A percentile compares a stretch with the other conserved stretches of the same genome.
phyloP scores from a whole-genome alignment of 2,888 invertebrate genomes.

The Limnephilus auricula region DNA sequence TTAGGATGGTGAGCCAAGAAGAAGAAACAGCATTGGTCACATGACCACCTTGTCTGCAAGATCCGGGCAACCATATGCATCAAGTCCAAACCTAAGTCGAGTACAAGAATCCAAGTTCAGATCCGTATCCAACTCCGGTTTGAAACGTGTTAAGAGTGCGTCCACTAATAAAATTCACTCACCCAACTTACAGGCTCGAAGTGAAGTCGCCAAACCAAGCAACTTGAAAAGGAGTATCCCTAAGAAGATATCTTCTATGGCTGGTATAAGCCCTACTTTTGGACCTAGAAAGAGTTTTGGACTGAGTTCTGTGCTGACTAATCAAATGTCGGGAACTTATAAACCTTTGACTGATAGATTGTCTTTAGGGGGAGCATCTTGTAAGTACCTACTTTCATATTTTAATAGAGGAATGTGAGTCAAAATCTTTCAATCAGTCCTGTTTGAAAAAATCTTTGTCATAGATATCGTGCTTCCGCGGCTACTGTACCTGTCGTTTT shows the following conservation, averaged over 20 bases:
- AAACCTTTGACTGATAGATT: conserved; percentile 55
- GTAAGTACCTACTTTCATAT: background rate
- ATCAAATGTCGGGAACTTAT: conserved; percentile 55
- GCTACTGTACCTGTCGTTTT: too few species aligned
- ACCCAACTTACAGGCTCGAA: background rate
- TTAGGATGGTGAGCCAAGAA: conserved; percentile 20
- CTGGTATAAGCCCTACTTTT: conserved; percentile 59
- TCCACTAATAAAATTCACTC: conserved; percentile 50
- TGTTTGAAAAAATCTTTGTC: too few species aligned
- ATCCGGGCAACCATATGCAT: conserved; percentile 57
- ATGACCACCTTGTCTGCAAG: conserved; percentile 49
- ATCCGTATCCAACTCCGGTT: background rate
- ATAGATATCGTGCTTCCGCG: too few species aligned
- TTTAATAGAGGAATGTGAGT: background rate
- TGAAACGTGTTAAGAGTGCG: conserved; percentile 36
- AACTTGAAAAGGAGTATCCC: conserved; percentile 55
- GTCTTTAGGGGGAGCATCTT: conserved; percentile 1
- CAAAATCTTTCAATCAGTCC: background rate
- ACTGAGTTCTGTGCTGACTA: conserved; percentile 46
- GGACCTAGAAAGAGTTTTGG: conserved; percentile 53
- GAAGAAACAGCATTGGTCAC: conserved; percentile 33
- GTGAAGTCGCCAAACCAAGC: conserved; percentile 37
- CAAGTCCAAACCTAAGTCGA: conserved; percentile 64
- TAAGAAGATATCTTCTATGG: conserved; percentile 53
- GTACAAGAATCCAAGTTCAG: conserved; percentile 36